Base-by-base conservation (phyloP, 2,797 vertebrate species). In the Meriones psammophilus region DNA sequence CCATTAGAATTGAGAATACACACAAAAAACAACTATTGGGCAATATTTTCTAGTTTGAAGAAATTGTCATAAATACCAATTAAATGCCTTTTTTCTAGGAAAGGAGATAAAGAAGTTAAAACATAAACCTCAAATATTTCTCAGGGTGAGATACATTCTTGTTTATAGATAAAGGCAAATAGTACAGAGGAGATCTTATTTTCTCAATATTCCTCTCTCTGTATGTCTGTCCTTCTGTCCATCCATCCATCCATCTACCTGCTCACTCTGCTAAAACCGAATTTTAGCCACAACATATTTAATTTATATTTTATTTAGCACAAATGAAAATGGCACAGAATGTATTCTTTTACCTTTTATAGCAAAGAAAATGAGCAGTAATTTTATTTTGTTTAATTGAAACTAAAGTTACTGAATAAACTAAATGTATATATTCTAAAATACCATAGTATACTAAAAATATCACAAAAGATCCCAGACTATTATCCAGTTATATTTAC, bases 31-130 rank as follows among this genome's bases (percentile, higher is more conserved):
- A 85, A 46, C 1, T 68, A 84, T 36, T 39, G 20, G 3, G 2
- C 4, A 54, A 4, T 89, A 83, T 73, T 83, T 90, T 94, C 58
- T 88, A 74, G 20, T 17, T 62, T 88, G 26, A 92, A 94, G 22
- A 50, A 26, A 18, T 24, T 79, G 56, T 0, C 33, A 79, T 76
- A 94, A 73, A 50, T 62, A 68, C 60, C 36, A 14, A 36, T n/a
- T 60, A n/a, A 89, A 56, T 24, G 22, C 13, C 50, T 10, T 26
- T 39, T 90, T 88, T 56, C 24, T 36, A 68, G 58, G 39, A 83
- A 78, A 46, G 26, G 20, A 42, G 17, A 7, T 39, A 15, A 89
- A n/a, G 18, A 0, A 36, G 6, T 30, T 83, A 33, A 62, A 79
- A 28, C 28, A 36, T 13, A 22, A 62, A n/a, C 64, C 15, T 15